Percentiles rank a stretch among this genome's conserved stretches.
Conservation (phyloP, 2,888 invertebrate species). For the Erynnis tages region DNA sequence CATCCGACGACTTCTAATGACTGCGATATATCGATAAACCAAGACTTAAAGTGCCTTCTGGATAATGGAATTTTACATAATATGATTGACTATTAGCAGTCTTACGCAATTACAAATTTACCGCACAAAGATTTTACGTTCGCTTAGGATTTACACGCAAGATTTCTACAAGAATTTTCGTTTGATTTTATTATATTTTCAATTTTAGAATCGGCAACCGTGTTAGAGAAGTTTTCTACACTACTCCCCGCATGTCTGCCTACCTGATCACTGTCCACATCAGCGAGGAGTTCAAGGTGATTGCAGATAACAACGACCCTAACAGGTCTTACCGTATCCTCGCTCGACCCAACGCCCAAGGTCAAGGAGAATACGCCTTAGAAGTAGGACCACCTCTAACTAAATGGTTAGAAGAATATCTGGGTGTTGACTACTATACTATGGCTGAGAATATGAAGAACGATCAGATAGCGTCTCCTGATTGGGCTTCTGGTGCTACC, state of each 20-base stretch:
- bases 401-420: conserved; percentile 62
- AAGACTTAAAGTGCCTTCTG: too few relatives aligned
- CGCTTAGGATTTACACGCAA: too few relatives aligned
- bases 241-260: conserved; percentile 89
- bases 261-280: conserved; percentile 89
- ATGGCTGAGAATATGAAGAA: conserved; percentile 67
- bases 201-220: conserved; percentile 57
- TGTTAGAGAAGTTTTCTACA: conserved; percentile 67
- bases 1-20: too few relatives aligned
- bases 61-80: too few relatives aligned
- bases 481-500: conserved; percentile 75
- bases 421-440: conserved; percentile 60
- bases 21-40: too few relatives aligned
- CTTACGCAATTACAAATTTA: too few relatives aligned
- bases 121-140: not conserved
- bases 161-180: too few relatives aligned
- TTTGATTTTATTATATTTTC: too few relatives aligned
- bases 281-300: conserved; percentile 63
- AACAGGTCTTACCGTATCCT: conserved; percentile 61
- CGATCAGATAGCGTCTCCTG: conserved; percentile 71
- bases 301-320: conserved; percentile 57
- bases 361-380: conserved; percentile 68
- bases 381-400: conserved; percentile 67
- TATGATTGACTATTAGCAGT: too few relatives aligned
- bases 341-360: conserved; percentile 60